These are phyloP conservation scores for Cavia aperea DNA, from an alignment of 2,113 vertebrate genomes.

Conservation along the genomic window DNA sequence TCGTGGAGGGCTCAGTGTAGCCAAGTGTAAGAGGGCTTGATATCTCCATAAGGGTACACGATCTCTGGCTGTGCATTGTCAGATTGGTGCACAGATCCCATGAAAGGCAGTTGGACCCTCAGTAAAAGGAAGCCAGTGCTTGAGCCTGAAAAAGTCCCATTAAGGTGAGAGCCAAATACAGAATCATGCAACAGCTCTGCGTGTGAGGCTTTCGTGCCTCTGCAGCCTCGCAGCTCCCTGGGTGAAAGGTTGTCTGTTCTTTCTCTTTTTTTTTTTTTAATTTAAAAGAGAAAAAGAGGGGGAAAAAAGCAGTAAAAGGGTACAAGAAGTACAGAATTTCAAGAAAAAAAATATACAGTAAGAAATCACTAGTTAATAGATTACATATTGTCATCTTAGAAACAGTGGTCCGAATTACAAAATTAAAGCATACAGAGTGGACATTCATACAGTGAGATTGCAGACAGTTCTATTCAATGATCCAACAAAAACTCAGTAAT, in stretches of 20 bases:
- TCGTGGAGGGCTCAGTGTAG: neutral
- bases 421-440: too few species aligned
- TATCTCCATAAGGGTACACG: neutral
- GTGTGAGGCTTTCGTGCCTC: neutral
- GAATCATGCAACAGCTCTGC: neutral
- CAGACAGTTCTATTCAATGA: too few species aligned
- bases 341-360: too few species aligned
- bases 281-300: too few species aligned
- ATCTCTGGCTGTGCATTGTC: neutral
- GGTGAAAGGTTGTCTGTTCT: neutral
- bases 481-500: too few species aligned
- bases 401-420: too few species aligned
- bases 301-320: too few species aligned
- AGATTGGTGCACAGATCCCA: neutral
- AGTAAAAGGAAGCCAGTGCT: neutral
- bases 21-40: neutral
- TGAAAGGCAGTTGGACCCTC: neutral
- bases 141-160: neutral
- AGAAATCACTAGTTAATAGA: too few species aligned
- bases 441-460: too few species aligned
- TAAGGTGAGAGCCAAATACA: neutral
- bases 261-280: too few species aligned
- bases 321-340: too few species aligned
- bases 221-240: neutral
- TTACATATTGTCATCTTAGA: too few species aligned